phyloP scores from a whole-genome alignment of 2,888 invertebrate species.

The Auanema freiburgensis region DNA sequence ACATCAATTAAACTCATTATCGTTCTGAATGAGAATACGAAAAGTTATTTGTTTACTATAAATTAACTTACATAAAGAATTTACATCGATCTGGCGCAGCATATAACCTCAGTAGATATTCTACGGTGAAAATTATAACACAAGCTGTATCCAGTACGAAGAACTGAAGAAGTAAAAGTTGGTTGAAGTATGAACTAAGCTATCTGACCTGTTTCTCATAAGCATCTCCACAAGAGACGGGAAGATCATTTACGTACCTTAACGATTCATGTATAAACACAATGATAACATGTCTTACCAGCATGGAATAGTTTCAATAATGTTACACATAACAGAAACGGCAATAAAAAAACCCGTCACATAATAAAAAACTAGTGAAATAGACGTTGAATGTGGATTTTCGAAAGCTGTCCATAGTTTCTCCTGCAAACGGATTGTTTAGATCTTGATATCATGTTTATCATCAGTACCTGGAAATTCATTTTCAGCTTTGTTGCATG shows the following conservation, averaged over 20 bases:
- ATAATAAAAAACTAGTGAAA: conserved; percentile 99
- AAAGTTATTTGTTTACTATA: conserved; percentile 2
- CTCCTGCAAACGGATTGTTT: conserved; percentile 41
- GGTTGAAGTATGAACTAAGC: not conserved
- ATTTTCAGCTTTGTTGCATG: conserved; percentile 50
- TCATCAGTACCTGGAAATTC: conserved; percentile 46
- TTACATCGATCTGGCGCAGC: conserved; percentile 82
- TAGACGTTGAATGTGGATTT: conserved; percentile 97
- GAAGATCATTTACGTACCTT: conserved; percentile 34
- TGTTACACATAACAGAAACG: conserved; percentile 98
- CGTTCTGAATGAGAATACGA: conserved; percentile 71
- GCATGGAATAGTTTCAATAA: conserved; percentile 77
- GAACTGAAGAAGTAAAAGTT: conserved; percentile 45
- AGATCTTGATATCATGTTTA: not conserved
- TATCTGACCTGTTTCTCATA: conserved; percentile 73
- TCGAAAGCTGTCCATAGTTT: conserved; percentile 98
- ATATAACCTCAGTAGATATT: conserved; percentile 87
- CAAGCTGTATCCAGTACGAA: conserved; percentile 99
- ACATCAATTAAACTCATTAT: conserved; percentile 99
- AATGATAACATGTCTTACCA: conserved; percentile 22
- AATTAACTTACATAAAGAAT: conserved; percentile 49
- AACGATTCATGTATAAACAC: too few species aligned
- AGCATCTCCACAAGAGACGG: conserved; percentile 86
- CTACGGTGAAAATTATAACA: conserved; percentile 99
- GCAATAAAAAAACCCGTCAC: conserved; percentile 96